Evolutionary conservation across 2,797 vertebrate genomes (phyloP), one percentile per base, ranked within the genome.

Genomic region (Pagetopsis macropterus): DNA sequence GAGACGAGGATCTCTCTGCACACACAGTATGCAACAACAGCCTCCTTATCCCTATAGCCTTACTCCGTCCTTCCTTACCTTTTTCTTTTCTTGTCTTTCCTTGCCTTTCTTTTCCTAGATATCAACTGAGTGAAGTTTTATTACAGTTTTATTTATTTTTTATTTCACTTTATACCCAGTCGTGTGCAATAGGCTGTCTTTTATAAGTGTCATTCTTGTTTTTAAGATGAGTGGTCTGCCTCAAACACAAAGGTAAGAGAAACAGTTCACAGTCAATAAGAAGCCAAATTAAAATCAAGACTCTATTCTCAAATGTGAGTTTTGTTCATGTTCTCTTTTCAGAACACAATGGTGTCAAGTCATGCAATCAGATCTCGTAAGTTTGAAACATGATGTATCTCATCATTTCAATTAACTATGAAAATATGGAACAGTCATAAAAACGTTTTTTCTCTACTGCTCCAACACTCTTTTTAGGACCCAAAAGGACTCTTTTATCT

Each of bases 1-100:
- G 65, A 80, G n/a, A 70, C 80, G 86, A 21, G 64, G 89, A 49
- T 91, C 86, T 78, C 57, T 95, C 87, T 95, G 95, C 87, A 86
- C 55, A 4, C 61, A 83, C 70, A 86, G 94, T 95, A 93, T 0
- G 87, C 48, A 6, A 55, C 57, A 50, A 10, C 48, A 45, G 5
- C 54, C 37, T 21, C 54, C 15, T 45, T 11, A 56, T 19, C 17
- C 1, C 13, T 57, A 27, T 27, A 27, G 2, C 21, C 58, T 65
- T 37, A 37, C 9, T 49, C 57, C 4, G 7, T 66, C 40, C 37
- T 59, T 56, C 23, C 0, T 37, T 14, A 49, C 7, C 21, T 19
- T 27, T 13, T 44, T 48, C 2, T 2, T 46, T 19, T 57, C n/a
- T 27, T 57, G 44, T 63, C 6, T 19, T 55, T 11, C 3, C 57